phyloP scores from a whole-genome alignment of 2,113 vertebrate genomes.

The Pachypanchax playfairii region DNA sequence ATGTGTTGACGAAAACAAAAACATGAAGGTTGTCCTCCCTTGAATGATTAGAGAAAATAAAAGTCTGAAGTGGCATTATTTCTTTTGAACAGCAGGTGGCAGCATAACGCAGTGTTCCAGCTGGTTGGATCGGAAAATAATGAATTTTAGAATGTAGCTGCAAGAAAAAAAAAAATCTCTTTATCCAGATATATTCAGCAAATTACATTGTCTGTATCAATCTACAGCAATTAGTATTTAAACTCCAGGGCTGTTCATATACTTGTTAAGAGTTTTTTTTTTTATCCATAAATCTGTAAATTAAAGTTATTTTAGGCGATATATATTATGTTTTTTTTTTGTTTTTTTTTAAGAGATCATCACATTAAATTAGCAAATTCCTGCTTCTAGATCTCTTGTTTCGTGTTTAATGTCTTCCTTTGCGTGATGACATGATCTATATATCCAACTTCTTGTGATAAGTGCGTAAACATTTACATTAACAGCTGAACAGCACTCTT shows the following conservation, averaged over 20 bases:
- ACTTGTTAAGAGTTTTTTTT: neutral
- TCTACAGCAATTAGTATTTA: neutral
- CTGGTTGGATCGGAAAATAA: neutral
- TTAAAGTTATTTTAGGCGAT: no score
- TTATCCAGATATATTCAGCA: neutral
- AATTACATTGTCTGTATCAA: neutral
- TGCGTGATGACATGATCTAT: neutral
- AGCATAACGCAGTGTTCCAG: slow-evolving; percentile 35
- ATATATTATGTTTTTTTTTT: no score
- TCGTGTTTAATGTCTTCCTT: neutral
- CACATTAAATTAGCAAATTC: neutral
- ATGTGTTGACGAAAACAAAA: no score
- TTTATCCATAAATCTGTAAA: no score
- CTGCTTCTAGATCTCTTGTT: neutral
- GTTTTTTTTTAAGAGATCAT: no score
- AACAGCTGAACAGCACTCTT: slow-evolving; percentile 40
- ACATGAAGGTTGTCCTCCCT: no score
- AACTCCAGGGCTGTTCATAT: neutral
- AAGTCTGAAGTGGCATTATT: slow-evolving; percentile 20
- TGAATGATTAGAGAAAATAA: no score
- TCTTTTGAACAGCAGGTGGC: slow-evolving; percentile 37
- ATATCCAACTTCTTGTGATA: neutral
- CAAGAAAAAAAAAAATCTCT: neutral
- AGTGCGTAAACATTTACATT: slow-evolving; percentile 32
- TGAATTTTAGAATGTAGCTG: neutral